Conservation (phyloP, 2,113 vertebrate species). For the Pandion haliaetus region DNA sequence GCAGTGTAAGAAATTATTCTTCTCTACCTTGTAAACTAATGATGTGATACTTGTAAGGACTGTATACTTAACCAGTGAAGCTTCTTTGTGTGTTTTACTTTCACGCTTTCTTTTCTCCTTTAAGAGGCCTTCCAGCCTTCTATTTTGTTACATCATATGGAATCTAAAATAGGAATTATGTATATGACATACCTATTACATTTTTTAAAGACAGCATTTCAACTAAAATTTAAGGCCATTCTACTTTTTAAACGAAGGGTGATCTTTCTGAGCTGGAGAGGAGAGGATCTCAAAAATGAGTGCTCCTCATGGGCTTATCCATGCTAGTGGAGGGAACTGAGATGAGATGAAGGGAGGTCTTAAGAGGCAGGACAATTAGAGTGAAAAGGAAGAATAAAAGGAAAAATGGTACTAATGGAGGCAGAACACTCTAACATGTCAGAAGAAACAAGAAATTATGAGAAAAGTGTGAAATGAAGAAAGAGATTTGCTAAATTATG, state of each 20-base stretch:
- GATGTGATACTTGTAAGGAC: not conserved
- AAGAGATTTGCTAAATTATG: not conserved
- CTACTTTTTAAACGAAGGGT: not conserved
- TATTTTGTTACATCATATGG: not conserved
- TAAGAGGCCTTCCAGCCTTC: not conserved
- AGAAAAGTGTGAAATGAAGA: not conserved
- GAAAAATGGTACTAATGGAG: not conserved
- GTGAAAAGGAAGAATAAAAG: not conserved
- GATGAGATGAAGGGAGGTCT: not conserved
- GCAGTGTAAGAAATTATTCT: not conserved
- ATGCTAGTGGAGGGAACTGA: not conserved
- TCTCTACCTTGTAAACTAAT: not conserved
- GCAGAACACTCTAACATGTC: not conserved
- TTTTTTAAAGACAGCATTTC: not conserved
- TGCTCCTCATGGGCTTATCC: not conserved
- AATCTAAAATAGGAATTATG: not conserved
- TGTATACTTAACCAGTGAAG: not conserved
- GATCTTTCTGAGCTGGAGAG: not conserved
- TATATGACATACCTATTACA: not conserved
- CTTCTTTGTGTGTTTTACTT: not conserved
- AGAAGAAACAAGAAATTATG: not conserved
- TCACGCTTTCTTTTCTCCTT: not conserved
- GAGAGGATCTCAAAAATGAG: not conserved
- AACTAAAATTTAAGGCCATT: not conserved
- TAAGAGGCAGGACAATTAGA: not conserved